phyloP scores from a whole-genome alignment of 2,113 vertebrate genomes.

The Tretioscincus oriximinensis region DNA sequence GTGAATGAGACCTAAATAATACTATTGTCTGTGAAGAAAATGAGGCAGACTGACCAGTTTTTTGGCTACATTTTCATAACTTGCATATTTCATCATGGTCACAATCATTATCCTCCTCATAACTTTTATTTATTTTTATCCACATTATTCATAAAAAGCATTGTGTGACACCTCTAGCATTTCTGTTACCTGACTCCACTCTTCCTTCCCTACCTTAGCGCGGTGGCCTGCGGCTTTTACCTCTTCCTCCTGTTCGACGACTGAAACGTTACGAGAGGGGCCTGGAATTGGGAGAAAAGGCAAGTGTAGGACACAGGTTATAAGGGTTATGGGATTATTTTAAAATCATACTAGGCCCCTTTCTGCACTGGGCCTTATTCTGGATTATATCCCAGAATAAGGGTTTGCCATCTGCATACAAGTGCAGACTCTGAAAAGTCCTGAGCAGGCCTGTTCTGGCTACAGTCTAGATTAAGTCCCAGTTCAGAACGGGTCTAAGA shows the following conservation, averaged over 20 bases:
- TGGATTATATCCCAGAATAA: no score
- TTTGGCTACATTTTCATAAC: conserved; percentile 50
- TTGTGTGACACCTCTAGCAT: conserved; percentile 42
- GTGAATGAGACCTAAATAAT: neutral
- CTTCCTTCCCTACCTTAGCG: conserved; percentile 34
- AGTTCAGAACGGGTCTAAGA: no score
- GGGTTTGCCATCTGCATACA: no score
- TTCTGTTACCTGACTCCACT: conserved; percentile 42
- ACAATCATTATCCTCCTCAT: neutral
- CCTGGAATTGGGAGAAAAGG: conserved; percentile 31
- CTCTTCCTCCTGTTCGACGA: conserved; percentile 46
- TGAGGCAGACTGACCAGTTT: conserved; percentile 64
- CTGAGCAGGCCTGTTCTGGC: no score
- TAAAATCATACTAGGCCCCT: neutral
- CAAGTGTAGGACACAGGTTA: conserved; percentile 33
- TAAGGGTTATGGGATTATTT: neutral
- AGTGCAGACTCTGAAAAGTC: no score
- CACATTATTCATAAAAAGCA: conserved; percentile 2
- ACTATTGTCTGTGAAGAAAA: neutral
- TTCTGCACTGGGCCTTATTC: no score
- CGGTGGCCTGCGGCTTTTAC: conserved; percentile 56
- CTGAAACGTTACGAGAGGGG: conserved; percentile 30
- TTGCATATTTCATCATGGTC: neutral
- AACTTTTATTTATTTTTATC: neutral
- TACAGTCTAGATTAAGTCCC: no score